Evolutionary conservation across 2,888 invertebrate species (phyloP).

Genomic region (Drosophila mercatorum): DNA sequence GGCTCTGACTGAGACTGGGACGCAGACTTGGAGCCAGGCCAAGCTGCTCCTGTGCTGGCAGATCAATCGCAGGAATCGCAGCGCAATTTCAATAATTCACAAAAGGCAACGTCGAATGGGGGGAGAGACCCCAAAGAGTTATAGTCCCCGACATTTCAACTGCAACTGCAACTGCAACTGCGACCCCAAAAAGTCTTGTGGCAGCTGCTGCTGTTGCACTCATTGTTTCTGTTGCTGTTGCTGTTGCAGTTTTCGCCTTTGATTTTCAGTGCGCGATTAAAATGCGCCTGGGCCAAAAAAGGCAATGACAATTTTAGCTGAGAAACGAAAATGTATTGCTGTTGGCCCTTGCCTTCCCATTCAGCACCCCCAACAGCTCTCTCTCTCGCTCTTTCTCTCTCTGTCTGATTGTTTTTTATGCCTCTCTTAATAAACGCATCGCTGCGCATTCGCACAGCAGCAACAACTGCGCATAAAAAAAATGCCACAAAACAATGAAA

Average conservation of each 20-base stretch:
- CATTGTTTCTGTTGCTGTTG: constrained; percentile 36
- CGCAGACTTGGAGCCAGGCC: constrained; percentile 7
- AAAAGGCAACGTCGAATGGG: constrained; percentile 64
- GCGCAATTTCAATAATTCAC: constrained; percentile 79
- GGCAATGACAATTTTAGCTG: constrained; percentile 68
- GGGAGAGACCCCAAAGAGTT: constrained; percentile 55
- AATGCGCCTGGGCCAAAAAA: constrained; percentile 63
- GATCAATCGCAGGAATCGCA: constrained; percentile 65
- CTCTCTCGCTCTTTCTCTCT: constrained; percentile 6
- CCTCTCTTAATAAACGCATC: constrained; percentile 72
- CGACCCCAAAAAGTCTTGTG: constrained; percentile 43
- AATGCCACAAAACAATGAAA: constrained; percentile 65
- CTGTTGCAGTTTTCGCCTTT: constrained; percentile 57
- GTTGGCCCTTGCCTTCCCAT: constrained; percentile 27
- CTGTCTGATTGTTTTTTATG: constrained; percentile 17
- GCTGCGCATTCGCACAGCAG: constrained; percentile 60
- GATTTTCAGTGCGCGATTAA: constrained; percentile 63
- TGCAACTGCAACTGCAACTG: constrained; percentile 25
- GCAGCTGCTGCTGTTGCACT: constrained; percentile 4
- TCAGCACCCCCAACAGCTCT: constrained; percentile 57
- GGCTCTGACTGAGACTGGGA: not conserved
- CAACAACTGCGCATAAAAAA: constrained; percentile 4
- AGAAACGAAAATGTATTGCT: constrained; percentile 20
- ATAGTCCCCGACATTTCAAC: constrained; percentile 45
- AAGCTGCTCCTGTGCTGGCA: constrained; percentile 24